Percentiles rank a stretch among this genome's conserved stretches.
phyloP scores from a whole-genome alignment of 2,888 invertebrate genomes.

The Beris chalybata region DNA sequence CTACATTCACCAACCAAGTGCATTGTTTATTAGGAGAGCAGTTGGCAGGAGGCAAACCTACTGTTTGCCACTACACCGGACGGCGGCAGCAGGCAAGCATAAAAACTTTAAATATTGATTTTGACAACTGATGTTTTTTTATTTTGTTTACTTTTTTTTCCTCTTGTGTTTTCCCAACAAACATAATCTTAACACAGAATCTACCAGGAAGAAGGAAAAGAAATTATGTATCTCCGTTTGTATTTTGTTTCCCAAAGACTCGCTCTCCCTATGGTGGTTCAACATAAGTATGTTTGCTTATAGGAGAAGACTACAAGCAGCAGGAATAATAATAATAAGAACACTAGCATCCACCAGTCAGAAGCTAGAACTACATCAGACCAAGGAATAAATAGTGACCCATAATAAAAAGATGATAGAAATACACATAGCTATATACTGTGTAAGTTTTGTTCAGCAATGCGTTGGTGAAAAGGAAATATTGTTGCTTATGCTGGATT shows the following conservation, averaged over 20 bases:
- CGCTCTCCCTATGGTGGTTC: neutral
- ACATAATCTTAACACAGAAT: constrained; percentile 15
- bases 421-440: too few species aligned
- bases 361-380: too few species aligned
- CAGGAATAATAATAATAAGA: neutral
- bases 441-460: too few species aligned
- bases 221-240: constrained; percentile 14
- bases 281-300: constrained; percentile 5
- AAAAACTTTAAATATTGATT: constrained; percentile 33
- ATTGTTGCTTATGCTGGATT: too few species aligned
- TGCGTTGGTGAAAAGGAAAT: too few species aligned
- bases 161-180: constrained; percentile 25
- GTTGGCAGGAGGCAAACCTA: too few species aligned
- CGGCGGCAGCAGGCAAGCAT: neutral
- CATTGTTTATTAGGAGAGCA: too few species aligned
- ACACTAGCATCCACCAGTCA: neutral
- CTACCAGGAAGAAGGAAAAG: constrained; percentile 2
- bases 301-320: neutral
- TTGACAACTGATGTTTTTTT: constrained; percentile 21
- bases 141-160: neutral
- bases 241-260: neutral
- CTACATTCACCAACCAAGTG: too few species aligned
- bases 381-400: too few species aligned
- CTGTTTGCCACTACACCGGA: too few species aligned
- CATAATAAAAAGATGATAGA: too few species aligned